Percentiles rank a stretch among this genome's conserved stretches.
Conservation (phyloP, 2,113 vertebrate species). For the Cygnus atratus region DNA sequence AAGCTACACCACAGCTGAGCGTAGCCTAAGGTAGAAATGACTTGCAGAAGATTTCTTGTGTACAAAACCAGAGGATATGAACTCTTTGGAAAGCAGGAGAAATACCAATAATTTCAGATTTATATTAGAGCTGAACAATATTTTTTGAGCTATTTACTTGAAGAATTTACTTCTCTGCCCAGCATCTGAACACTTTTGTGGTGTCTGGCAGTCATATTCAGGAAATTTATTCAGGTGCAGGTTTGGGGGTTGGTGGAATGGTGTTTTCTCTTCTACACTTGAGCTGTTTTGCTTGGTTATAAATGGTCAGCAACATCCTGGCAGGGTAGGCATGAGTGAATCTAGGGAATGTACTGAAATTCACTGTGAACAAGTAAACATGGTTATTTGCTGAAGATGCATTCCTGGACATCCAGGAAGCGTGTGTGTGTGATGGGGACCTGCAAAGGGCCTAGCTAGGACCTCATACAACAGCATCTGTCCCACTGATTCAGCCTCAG, state of each 20-base stretch:
- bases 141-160: background rate
- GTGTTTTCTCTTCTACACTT: background rate
- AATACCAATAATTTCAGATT: background rate
- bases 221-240: rapidly evolving
- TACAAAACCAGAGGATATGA: background rate
- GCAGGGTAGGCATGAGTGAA: background rate
- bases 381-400: background rate
- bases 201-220: background rate
- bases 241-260: background rate
- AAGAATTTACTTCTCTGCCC: background rate
- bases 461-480: background rate
- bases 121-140: background rate
- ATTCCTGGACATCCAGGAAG: background rate
- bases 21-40: background rate
- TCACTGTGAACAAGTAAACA: background rate
- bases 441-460: background rate
- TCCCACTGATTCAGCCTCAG: background rate
- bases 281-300: background rate
- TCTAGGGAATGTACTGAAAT: background rate
- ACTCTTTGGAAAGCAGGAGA: background rate
- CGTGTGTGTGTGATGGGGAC: no score
- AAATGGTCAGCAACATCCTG: background rate
- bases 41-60: background rate
- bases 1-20: background rate
- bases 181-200: background rate